Evolutionary conservation across 2,113 vertebrate species (phyloP).

Genomic region (Phocoena phocoena): DNA sequence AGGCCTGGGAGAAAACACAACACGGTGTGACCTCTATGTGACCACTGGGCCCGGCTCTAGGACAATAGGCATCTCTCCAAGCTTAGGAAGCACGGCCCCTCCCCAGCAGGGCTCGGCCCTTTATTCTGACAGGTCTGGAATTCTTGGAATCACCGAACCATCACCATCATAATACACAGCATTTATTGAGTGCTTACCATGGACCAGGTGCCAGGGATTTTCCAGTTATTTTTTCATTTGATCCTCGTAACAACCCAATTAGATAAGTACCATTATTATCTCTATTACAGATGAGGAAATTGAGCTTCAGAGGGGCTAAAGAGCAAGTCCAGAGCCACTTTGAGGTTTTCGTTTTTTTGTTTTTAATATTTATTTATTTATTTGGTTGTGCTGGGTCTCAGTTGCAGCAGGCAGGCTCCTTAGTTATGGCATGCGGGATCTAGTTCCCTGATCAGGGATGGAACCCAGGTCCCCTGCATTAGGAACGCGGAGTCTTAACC

Average conservation of each 20-base stretch:
- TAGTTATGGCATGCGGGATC: too few relatives aligned
- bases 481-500: too few relatives aligned
- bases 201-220: not conserved
- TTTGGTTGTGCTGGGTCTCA: too few relatives aligned
- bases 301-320: not conserved
- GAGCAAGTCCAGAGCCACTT: not conserved
- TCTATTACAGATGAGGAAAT: not conserved
- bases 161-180: not conserved
- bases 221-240: not conserved
- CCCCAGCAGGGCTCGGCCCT: not conserved
- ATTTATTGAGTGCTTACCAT: not conserved
- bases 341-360: not conserved
- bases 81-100: not conserved
- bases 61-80: not conserved
- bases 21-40: not conserved
- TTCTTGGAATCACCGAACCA: not conserved
- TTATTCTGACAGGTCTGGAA: not conserved
- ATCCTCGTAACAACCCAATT: not conserved
- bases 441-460: too few relatives aligned
- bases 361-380: too few relatives aligned
- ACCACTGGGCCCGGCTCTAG: not conserved
- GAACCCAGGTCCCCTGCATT: too few relatives aligned
- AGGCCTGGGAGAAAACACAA: not conserved
- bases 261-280: not conserved
- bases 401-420: too few relatives aligned